phyloP scores from a whole-genome alignment of 2,797 vertebrate genomes.

The Columba guinea region DNA sequence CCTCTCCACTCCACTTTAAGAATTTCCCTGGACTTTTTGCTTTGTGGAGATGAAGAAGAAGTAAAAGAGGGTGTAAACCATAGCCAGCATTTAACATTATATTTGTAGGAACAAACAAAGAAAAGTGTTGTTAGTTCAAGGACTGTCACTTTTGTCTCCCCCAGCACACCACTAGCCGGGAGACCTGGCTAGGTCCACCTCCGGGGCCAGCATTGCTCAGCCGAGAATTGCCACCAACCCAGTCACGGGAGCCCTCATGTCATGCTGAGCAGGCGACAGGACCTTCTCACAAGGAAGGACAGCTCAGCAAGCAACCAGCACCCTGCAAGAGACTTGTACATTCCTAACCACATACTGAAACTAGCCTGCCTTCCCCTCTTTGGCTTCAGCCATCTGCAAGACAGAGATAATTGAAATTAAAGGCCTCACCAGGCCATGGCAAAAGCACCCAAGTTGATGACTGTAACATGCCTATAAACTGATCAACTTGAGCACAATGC shows the following conservation, averaged over 20 bases:
- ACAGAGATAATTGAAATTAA: neutral
- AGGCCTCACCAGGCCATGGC: neutral
- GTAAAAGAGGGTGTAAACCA: neutral
- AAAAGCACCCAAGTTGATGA: neutral
- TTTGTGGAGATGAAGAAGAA: neutral
- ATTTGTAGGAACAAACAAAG: too few relatives aligned
- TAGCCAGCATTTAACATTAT: neutral
- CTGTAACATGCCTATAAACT: neutral
- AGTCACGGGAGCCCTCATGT: neutral
- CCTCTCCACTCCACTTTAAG: neutral
- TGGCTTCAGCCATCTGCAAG: neutral
- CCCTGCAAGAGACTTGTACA: neutral
- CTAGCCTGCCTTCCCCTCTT: neutral
- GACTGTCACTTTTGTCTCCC: neutral
- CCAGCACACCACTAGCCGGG: accelerated
- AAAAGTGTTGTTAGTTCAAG: neutral
- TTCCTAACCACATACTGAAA: neutral
- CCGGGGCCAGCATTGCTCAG: neutral
- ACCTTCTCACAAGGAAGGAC: neutral
- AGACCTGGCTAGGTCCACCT: neutral
- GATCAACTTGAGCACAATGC: neutral
- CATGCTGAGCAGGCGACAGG: neutral
- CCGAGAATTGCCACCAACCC: neutral
- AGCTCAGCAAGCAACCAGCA: neutral
- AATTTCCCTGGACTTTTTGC: neutral